These are phyloP conservation scores for Caenorhabditis briggsae DNA, from an alignment of 1,140 invertebrate genomes.

Conservation along the genomic window DNA sequence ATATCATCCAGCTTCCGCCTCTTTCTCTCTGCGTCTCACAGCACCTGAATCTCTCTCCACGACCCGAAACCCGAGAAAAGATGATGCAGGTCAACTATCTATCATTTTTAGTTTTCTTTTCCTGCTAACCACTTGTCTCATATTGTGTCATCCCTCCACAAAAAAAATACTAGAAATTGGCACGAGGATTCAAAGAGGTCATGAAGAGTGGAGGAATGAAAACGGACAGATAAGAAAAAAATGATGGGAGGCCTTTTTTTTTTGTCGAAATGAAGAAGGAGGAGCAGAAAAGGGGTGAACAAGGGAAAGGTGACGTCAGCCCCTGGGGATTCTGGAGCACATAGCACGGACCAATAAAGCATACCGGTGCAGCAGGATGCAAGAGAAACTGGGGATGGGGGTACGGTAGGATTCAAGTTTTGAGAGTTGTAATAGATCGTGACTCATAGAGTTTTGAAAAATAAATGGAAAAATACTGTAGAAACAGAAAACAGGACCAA, in stretches of 20 bases:
- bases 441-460: background rate
- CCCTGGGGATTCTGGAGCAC: constrained; percentile 34
- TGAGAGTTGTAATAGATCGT: too few relatives aligned
- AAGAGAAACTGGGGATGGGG: background rate
- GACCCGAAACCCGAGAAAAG: constrained; percentile 44
- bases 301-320: constrained; percentile 11
- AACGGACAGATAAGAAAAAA: constrained; percentile 27
- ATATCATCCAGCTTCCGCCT: constrained; percentile 8
- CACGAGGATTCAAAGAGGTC: constrained; percentile 10
- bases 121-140: background rate
- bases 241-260: constrained; percentile 20
- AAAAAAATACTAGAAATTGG: constrained; percentile 19
- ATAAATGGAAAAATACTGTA: background rate
- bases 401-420: background rate
- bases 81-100: constrained; percentile 19
- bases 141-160: background rate
- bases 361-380: background rate
- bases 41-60: constrained; percentile 16
- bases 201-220: constrained; percentile 21
- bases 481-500: background rate
- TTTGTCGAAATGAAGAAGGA: constrained; percentile 30
- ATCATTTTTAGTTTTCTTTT: constrained; percentile 22
- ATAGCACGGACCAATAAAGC: constrained; percentile 38
- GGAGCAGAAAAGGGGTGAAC: constrained; percentile 14
- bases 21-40: constrained; percentile 5